phyloP scores from a whole-genome alignment of 2,888 invertebrate species.

The Dryobotodes eremita region DNA sequence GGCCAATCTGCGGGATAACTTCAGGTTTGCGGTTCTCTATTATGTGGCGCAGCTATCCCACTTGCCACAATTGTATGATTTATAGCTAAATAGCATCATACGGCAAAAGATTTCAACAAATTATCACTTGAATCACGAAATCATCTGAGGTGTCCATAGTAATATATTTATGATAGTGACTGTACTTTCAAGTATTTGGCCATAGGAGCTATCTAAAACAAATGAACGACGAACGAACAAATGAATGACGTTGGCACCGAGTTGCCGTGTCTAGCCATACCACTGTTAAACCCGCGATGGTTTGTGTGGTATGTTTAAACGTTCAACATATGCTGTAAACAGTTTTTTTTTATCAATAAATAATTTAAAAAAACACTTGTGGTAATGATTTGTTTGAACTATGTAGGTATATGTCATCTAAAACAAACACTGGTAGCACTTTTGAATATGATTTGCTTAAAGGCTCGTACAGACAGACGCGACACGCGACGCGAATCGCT shows the following conservation, averaged over 20 bases:
- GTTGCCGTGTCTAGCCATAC: too few relatives aligned
- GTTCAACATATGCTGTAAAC: too few relatives aligned
- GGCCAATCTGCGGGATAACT: constrained; percentile 21
- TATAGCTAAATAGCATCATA: background rate
- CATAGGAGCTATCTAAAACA: background rate
- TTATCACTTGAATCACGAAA: background rate
- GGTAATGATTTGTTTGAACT: background rate
- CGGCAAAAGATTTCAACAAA: background rate
- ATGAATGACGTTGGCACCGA: too few relatives aligned
- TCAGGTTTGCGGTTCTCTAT: constrained; percentile 36
- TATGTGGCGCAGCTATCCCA: constrained; percentile 10
- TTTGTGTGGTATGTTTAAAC: too few relatives aligned
- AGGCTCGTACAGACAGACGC: too few relatives aligned
- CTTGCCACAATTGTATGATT: constrained; percentile 1
- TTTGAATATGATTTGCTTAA: background rate
- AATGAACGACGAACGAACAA: background rate
- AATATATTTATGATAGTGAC: background rate
- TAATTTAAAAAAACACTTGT: too few relatives aligned
- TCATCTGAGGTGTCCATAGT: background rate
- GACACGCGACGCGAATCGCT: too few relatives aligned
- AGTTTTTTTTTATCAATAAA: too few relatives aligned
- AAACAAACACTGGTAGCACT: background rate
- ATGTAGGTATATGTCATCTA: too few relatives aligned
- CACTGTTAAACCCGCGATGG: too few relatives aligned
- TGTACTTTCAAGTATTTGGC: background rate